Evolutionary conservation across 2,888 invertebrate species (phyloP), one percentile per base, ranked within the genome.

Genomic region (Podabrus alpinus): DNA sequence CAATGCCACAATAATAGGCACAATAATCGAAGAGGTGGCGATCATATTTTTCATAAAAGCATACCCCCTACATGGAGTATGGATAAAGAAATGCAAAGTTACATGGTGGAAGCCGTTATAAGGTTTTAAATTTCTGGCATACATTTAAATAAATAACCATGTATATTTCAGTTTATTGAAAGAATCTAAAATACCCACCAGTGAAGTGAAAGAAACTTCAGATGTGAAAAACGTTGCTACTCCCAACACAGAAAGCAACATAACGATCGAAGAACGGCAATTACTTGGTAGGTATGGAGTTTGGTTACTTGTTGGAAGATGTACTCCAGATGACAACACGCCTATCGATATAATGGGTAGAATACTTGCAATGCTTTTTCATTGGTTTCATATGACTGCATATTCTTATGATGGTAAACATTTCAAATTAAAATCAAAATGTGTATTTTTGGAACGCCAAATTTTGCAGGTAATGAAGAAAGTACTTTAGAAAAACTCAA

Each of bases 301-400:
- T 71, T 99, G 99, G 98, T 89, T 99, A 80, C 91, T 99, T 85
- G 97, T 98, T 64, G 98, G 98, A 11, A 91, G 98, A 77, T 98
- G 95, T 85, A 93, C 94, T 13, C 95, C 95, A 0, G 92, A 92
- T 78, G 90, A 93, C 19, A 93, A 94, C 83, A 94, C 94, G 0
- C 93, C 94, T 0, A 90, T 92, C 74, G 94, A 95, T 87, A 91
- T 94, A 71, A 89, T 99, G 69, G 98, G 98, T 9, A 91, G 98
- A 77, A 91, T 99, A 81, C 90, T 99, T 68, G 96, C 97, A 25
- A 98, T 98, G 91, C 91, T 99, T 78, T 99, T 99, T 88, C 98
- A 99, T 87, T 99, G 99, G 99, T 99, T 99, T 89, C 97, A 99
- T 88, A 95, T 97, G 82, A 99, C 99, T 15, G 97, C 98, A 1